These are phyloP conservation scores for Agrotis ipsilon DNA, from an alignment of 2,888 invertebrate species.

Conservation along the genomic window DNA sequence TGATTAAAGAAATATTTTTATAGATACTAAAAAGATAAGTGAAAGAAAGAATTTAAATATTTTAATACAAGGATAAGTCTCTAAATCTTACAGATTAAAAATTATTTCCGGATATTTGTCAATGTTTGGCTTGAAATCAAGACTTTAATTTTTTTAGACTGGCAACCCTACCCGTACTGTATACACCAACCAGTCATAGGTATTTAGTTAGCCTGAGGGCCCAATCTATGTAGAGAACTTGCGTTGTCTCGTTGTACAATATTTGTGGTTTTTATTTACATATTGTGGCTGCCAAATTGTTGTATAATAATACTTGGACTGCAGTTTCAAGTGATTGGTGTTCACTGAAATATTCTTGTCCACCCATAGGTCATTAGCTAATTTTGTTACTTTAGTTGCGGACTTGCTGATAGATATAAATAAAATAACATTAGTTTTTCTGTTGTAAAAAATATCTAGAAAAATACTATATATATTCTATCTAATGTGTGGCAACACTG, in stretches of 20 bases:
- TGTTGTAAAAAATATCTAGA: too few species aligned
- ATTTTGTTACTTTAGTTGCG: too few species aligned
- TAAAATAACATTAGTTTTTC: too few species aligned
- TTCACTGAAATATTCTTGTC: neutral
- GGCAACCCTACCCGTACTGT: neutral
- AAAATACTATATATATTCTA: neutral
- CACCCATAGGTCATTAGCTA: too few species aligned
- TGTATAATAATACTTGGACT: constrained; percentile 27
- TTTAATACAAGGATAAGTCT: too few species aligned
- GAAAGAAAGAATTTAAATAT: too few species aligned
- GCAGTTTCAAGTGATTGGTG: constrained; percentile 11
- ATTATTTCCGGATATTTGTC: too few species aligned
- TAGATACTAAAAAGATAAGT: too few species aligned
- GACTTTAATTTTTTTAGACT: neutral
- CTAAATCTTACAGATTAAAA: too few species aligned
- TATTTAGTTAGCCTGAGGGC: constrained; percentile 48
- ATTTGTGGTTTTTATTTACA: constrained; percentile 58
- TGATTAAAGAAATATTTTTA: too few species aligned
- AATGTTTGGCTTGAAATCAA: neutral
- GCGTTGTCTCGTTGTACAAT: constrained; percentile 35
- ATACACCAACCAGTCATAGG: neutral
- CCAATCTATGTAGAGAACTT: constrained; percentile 50
- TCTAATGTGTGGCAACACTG: neutral
- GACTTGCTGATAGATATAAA: neutral
- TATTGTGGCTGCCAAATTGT: constrained; percentile 23